Evolutionary conservation across 2,888 invertebrate species (phyloP).

Genomic region (Parochlus steinenii): DNA sequence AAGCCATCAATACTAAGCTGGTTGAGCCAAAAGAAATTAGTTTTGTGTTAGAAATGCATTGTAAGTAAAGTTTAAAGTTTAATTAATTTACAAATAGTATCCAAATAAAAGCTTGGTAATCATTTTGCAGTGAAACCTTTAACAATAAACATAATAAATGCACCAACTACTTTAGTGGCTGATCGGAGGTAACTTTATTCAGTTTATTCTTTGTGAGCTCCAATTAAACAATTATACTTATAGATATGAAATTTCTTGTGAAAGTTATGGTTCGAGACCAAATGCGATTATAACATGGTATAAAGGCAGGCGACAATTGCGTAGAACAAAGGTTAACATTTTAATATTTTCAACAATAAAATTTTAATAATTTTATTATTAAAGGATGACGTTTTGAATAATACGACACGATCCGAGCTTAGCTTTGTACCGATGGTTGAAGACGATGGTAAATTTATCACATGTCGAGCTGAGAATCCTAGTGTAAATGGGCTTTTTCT

Average conservation of each 20-base stretch:
- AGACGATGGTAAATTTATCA: slow-evolving; percentile 64
- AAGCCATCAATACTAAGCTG: slow-evolving; percentile 59
- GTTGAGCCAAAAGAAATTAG: slow-evolving; percentile 53
- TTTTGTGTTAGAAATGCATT: slow-evolving; percentile 48
- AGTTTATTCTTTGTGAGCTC: too few relatives aligned
- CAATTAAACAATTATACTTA: too few relatives aligned
- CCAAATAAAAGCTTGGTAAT: too few relatives aligned
- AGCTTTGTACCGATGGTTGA: slow-evolving; percentile 65
- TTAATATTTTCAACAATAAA: too few relatives aligned
- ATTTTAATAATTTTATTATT: too few relatives aligned
- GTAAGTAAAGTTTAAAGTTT: slow-evolving; percentile 35
- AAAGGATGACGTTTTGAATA: slow-evolving; percentile 57
- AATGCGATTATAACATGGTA: slow-evolving; percentile 67
- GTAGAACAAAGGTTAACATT: slow-evolving; percentile 46
- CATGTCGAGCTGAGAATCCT: slow-evolving; percentile 69
- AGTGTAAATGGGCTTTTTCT: slow-evolving; percentile 57
- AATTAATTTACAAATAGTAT: not conserved
- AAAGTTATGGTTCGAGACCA: slow-evolving; percentile 61
- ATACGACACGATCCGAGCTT: slow-evolving; percentile 60
- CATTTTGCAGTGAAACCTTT: slow-evolving; percentile 51
- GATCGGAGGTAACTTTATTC: slow-evolving; percentile 46
- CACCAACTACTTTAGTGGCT: slow-evolving; percentile 46
- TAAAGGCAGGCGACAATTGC: slow-evolving; percentile 58
- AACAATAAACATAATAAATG: slow-evolving; percentile 50
- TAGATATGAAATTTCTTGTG: slow-evolving; percentile 63